Conservation (phyloP, 2,888 invertebrate species). For the Drosophila lutescens region DNA sequence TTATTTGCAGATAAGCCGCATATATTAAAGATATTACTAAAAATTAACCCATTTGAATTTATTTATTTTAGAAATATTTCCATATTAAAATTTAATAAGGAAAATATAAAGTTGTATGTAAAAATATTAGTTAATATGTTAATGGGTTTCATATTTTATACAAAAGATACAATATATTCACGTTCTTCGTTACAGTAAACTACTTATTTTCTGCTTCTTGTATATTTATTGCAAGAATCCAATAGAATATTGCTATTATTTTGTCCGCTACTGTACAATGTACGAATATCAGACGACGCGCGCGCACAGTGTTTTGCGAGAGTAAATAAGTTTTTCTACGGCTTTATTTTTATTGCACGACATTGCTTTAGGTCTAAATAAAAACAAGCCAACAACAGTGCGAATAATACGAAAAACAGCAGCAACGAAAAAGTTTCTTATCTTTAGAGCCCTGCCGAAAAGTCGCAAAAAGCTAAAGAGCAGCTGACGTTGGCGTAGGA, state of each 20-base stretch:
- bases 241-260: neutral
- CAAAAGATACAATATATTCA: too few species aligned
- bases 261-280: slow-evolving; percentile 7
- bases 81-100: too few species aligned
- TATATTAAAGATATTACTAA: too few species aligned
- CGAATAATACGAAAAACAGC: slow-evolving; percentile 24
- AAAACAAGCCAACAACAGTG: slow-evolving; percentile 63
- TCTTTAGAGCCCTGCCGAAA: slow-evolving; percentile 32
- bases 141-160: too few species aligned
- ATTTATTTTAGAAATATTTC: too few species aligned
- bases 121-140: too few species aligned
- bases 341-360: slow-evolving; percentile 64
- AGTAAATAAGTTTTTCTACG: slow-evolving; percentile 63
- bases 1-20: too few species aligned
- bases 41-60: too few species aligned
- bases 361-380: slow-evolving; percentile 70
- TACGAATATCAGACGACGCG: slow-evolving; percentile 7
- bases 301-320: slow-evolving; percentile 42
- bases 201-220: too few species aligned
- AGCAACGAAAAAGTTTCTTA: slow-evolving; percentile 41
- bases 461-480: slow-evolving; percentile 27
- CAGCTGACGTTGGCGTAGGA: slow-evolving; percentile 19
- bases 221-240: too few species aligned
- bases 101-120: too few species aligned
- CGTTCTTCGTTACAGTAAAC: too few species aligned